Percentiles rank a stretch among this genome's conserved stretches.
These are phyloP conservation scores for Euspilapteryx auroguttella DNA, from an alignment of 2,888 invertebrate genomes.

Conservation along the genomic window DNA sequence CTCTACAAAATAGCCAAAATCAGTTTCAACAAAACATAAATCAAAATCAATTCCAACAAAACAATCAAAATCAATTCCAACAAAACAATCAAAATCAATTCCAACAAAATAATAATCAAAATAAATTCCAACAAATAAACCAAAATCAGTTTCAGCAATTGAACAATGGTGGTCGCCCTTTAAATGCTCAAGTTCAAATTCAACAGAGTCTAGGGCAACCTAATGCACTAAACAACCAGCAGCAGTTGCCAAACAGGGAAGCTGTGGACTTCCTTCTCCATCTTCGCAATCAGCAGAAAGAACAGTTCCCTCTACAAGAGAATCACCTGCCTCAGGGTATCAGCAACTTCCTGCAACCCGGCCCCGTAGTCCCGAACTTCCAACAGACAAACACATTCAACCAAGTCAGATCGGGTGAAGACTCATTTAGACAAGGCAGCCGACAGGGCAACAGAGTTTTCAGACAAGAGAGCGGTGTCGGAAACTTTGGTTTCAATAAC, in stretches of 20 bases:
- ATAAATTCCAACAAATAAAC: too few species aligned
- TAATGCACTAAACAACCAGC: conserved; percentile 40
- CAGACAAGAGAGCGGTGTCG: conserved; percentile 61
- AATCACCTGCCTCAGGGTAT: conserved; percentile 50
- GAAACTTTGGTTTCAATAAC: conserved; percentile 66
- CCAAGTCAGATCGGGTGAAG: conserved; percentile 22
- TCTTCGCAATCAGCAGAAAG: conserved; percentile 39
- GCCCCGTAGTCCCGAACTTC: conserved; percentile 18
- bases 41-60: too few species aligned
- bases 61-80: too few species aligned
- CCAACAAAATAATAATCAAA: too few species aligned
- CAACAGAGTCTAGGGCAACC: conserved; percentile 10
- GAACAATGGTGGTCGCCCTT: conserved; percentile 19
- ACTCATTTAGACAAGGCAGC: conserved; percentile 18
- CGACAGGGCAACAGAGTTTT: conserved; percentile 48
- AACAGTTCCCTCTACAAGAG: conserved; percentile 47
- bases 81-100: too few species aligned
- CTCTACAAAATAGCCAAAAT: too few species aligned
- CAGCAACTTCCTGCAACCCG: conserved; percentile 35
- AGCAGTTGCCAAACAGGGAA: conserved; percentile 61
- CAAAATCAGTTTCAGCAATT: conserved; percentile 24
- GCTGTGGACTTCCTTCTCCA: conserved; percentile 55
- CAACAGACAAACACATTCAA: conserved; percentile 31
- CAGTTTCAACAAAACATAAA: conserved; percentile 20
- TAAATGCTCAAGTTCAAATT: conserved; percentile 39